A percentile compares a stretch with the other conserved stretches of the same genome.
Evolutionary conservation across 92 coral and sea anemone genomes (phyloP).

Genomic region (Porites lobata): DNA sequence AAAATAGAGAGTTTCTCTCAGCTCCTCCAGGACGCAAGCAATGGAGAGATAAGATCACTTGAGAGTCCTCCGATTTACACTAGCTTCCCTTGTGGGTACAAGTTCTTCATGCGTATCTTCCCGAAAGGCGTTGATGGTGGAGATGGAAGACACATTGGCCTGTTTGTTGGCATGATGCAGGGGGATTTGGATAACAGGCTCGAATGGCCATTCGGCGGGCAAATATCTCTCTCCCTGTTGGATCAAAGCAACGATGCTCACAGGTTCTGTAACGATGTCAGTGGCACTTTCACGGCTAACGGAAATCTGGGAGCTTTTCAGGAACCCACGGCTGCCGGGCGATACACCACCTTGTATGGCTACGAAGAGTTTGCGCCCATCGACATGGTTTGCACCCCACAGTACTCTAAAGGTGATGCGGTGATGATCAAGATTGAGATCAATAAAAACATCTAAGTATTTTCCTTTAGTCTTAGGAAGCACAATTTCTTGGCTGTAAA

Average conservation of each 20-base stretch:
- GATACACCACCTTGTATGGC: slow-evolving; percentile 80
- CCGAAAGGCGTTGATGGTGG: slow-evolving; percentile 77
- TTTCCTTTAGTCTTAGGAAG: too few relatives aligned
- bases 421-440: slow-evolving; percentile 69
- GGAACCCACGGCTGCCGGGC: slow-evolving; percentile 61
- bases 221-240: slow-evolving; percentile 77
- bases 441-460: too few relatives aligned
- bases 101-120: slow-evolving; percentile 72
- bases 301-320: slow-evolving; percentile 81
- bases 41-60: slow-evolving; percentile 16
- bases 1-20: slow-evolving; percentile 66
- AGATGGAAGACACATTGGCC: slow-evolving; percentile 68
- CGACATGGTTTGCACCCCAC: slow-evolving; percentile 61
- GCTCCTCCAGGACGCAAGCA: slow-evolving; percentile 10
- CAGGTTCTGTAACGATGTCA: slow-evolving; percentile 73
- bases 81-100: slow-evolving; percentile 71
- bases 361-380: slow-evolving; percentile 84
- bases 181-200: slow-evolving; percentile 67
- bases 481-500: too few relatives aligned
- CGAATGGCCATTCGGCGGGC: slow-evolving; percentile 85
- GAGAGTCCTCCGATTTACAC: slow-evolving; percentile 85
- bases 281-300: slow-evolving; percentile 80
- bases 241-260: slow-evolving; percentile 74
- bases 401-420: slow-evolving; percentile 67
- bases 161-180: slow-evolving; percentile 85